These are phyloP conservation scores for Pammene fasciana DNA, from an alignment of 2,888 invertebrate genomes.

Conservation along the genomic window DNA sequence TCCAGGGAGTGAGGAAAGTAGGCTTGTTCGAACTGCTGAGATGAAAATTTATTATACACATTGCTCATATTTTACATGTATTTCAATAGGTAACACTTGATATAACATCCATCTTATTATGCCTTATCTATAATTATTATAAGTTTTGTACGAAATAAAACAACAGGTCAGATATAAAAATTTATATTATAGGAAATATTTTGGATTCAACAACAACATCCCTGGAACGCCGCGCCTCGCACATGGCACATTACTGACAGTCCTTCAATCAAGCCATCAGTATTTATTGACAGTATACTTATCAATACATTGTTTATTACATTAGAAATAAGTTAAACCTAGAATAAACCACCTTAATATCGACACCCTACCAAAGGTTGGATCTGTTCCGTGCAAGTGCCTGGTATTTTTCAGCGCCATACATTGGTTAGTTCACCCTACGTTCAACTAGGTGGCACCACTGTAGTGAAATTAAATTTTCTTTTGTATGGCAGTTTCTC, in stretches of 20 bases:
- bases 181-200: conserved; percentile 84
- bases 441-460: not conserved
- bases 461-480: not conserved
- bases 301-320: not conserved
- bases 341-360: too few relatives aligned
- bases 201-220: conserved; percentile 80
- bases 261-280: conserved; percentile 13
- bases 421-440: not conserved
- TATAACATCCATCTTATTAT: too few relatives aligned
- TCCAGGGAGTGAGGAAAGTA: too few relatives aligned
- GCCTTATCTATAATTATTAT: not conserved
- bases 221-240: conserved; percentile 51
- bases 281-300: conserved; percentile 15
- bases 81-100: too few relatives aligned
- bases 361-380: too few relatives aligned
- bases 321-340: too few relatives aligned
- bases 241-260: conserved; percentile 67
- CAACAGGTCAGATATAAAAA: conserved; percentile 79
- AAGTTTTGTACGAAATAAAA: conserved; percentile 56
- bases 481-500: too few relatives aligned
- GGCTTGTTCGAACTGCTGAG: too few relatives aligned
- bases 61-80: too few relatives aligned
- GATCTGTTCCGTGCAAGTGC: too few relatives aligned
- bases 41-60: too few relatives aligned
- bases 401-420: too few relatives aligned